A percentile compares a stretch with the other conserved stretches of the same genome.
Conservation (phyloP, 53 echinoderm and acorn worm species). For the Henricia sp. region DNA sequence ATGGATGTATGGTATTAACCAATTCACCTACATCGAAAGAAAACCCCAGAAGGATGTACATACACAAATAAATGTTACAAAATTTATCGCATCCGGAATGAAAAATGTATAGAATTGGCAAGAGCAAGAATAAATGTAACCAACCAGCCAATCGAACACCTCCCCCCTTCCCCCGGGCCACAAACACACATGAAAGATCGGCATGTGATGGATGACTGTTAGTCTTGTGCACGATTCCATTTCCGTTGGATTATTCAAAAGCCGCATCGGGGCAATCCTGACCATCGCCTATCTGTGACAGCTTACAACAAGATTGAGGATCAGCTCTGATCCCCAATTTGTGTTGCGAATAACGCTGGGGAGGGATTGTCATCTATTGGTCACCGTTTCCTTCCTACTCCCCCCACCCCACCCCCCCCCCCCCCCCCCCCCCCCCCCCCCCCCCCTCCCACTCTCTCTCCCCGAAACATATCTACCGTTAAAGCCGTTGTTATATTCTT, state of each 20-base stretch:
- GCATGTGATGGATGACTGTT: conserved; percentile 52
- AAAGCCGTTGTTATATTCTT: background rate
- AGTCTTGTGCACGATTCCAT: conserved; percentile 55
- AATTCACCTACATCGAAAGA: too few species aligned
- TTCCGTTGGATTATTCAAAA: conserved; percentile 55
- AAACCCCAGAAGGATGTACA: too few species aligned
- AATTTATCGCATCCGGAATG: conserved; percentile 26
- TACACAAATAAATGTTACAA: conserved; percentile 22
- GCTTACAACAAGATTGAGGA: conserved; percentile 33
- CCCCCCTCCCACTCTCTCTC: background rate
- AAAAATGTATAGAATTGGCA: conserved; percentile 14
- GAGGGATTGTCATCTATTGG: background rate
- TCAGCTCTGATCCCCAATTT: conserved; percentile 52
- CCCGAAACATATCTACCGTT: background rate
- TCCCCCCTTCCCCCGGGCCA: background rate
- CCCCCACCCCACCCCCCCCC: background rate
- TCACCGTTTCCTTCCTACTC: background rate
- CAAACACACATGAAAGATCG: conserved; percentile 17
- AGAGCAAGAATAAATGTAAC: background rate
- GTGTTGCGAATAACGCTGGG: conserved; percentile 51
- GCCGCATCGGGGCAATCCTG: conserved; percentile 6
- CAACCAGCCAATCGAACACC: background rate
- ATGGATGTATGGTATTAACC: too few species aligned
- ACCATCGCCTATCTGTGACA: background rate
- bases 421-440: background rate